These are phyloP conservation scores for Notiomystis cincta DNA, from an alignment of 2,113 vertebrate genomes.

Conservation along the genomic window DNA sequence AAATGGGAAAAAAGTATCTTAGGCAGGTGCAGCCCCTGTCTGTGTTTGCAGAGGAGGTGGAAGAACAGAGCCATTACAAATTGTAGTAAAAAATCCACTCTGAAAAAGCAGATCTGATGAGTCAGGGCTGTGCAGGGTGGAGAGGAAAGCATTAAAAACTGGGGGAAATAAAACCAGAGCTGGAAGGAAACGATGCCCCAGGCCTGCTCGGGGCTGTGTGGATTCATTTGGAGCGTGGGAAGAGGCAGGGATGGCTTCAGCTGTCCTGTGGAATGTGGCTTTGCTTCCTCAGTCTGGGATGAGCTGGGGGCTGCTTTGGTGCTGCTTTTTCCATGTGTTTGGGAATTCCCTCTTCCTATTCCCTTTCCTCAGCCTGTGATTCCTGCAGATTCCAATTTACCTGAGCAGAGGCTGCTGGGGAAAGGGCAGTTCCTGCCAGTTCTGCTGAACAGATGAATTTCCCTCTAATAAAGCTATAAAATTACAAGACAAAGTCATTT, in stretches of 20 bases:
- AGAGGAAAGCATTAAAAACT: background rate
- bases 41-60: background rate
- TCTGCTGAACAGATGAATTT: background rate
- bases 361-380: background rate
- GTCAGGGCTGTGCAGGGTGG: background rate
- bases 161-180: background rate
- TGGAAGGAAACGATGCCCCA: background rate
- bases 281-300: rapidly evolving
- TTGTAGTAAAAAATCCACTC: background rate
- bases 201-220: background rate
- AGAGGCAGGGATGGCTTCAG: background rate
- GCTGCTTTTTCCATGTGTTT: background rate
- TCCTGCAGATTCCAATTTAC: background rate
- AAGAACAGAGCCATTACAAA: background rate
- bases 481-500: background rate
- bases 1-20: background rate
- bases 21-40: background rate
- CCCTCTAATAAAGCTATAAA: background rate
- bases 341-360: background rate
- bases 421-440: background rate
- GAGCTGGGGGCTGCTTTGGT: background rate
- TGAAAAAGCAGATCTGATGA: background rate
- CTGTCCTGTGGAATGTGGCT: background rate
- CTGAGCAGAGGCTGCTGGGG: background rate
- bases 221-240: background rate